A percentile compares a stretch with the other conserved stretches of the same genome.
phyloP scores from a whole-genome alignment of 2,888 invertebrate genomes.

The Caenorhabditis sp. region DNA sequence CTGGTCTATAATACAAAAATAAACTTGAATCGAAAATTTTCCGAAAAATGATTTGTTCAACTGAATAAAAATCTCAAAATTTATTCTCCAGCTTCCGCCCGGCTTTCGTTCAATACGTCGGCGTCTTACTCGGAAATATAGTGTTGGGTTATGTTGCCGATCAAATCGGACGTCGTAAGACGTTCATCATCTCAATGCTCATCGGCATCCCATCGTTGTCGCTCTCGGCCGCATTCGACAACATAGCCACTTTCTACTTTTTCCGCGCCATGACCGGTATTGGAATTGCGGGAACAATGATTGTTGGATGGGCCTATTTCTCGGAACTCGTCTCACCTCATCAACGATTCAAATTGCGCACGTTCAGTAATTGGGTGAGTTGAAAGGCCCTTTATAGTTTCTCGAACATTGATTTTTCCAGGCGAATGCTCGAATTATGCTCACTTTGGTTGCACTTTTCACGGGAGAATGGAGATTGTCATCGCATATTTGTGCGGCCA shows the following conservation, averaged over 20 bases:
- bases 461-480: slow-evolving; percentile 52
- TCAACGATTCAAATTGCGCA: slow-evolving; percentile 51
- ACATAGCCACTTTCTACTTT: slow-evolving; percentile 45
- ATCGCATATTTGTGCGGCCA: slow-evolving; percentile 47
- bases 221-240: slow-evolving; percentile 45
- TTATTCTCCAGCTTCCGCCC: slow-evolving; percentile 43
- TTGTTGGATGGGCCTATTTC: slow-evolving; percentile 55
- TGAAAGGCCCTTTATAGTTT: not conserved
- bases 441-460: slow-evolving; percentile 49
- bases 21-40: too few relatives aligned
- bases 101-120: slow-evolving; percentile 53
- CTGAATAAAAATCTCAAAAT: not conserved
- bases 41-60: not conserved
- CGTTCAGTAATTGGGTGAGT: slow-evolving; percentile 52
- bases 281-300: slow-evolving; percentile 53
- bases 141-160: slow-evolving; percentile 50
- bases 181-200: slow-evolving; percentile 48
- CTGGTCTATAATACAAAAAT: too few relatives aligned
- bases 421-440: slow-evolving; percentile 53
- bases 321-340: slow-evolving; percentile 52
- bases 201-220: slow-evolving; percentile 47
- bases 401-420: slow-evolving; percentile 5
- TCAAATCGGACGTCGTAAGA: slow-evolving; percentile 45
- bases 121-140: slow-evolving; percentile 53
- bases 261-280: slow-evolving; percentile 51